phyloP scores from a whole-genome alignment of 2,797 vertebrate species.

The Cetoscarus ocellatus region DNA sequence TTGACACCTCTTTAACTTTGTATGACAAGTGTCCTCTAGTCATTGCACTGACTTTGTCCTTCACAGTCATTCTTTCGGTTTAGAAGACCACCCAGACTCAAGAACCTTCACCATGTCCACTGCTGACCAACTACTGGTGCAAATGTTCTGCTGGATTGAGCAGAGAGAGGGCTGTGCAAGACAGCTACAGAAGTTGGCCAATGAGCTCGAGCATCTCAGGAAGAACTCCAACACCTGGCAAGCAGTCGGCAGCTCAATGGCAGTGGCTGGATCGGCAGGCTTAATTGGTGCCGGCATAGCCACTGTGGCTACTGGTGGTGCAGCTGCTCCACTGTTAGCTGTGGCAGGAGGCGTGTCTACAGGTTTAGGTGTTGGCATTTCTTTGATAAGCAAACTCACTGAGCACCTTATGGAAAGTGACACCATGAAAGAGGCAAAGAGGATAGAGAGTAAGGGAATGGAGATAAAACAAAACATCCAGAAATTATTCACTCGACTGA shows the following conservation, averaged over 20 bases:
- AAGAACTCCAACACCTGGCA: background rate
- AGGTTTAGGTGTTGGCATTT: background rate
- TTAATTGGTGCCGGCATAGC: background rate
- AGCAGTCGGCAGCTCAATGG: background rate
- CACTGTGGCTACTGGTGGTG: background rate
- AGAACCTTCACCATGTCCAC: constrained; percentile 9
- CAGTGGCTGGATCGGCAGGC: background rate
- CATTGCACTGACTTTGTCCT: background rate
- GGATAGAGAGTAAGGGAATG: background rate
- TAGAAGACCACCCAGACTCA: background rate
- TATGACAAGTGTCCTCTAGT: background rate
- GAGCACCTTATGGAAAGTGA: background rate
- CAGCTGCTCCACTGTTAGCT: constrained; percentile 4
- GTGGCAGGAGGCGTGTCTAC: background rate
- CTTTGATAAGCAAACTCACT: background rate
- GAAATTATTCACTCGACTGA: background rate
- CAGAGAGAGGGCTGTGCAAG: background rate
- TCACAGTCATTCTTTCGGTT: background rate
- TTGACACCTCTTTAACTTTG: too few relatives aligned
- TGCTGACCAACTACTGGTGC: constrained; percentile 4
- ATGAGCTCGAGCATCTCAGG: constrained; percentile 10
- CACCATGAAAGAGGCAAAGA: background rate
- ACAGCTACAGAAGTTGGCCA: background rate
- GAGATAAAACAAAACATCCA: background rate
- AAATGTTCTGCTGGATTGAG: constrained; percentile 17